A percentile compares a stretch with the other conserved stretches of the same genome.
Conservation (phyloP, 2,797 vertebrate genomes). For the Chrosomus eos region DNA sequence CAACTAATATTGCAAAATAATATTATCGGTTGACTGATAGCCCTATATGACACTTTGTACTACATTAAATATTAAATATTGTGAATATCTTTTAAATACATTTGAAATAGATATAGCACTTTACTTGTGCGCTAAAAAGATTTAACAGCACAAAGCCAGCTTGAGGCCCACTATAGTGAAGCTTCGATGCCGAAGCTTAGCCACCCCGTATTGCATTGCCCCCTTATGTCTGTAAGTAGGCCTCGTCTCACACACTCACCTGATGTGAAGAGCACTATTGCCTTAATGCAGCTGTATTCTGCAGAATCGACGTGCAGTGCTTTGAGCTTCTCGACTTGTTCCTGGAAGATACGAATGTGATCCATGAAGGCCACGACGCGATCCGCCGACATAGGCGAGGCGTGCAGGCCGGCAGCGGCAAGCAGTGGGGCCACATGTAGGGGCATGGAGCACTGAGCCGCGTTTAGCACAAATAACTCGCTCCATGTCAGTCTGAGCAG, state of each 20-base stretch:
- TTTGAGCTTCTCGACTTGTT: conserved; percentile 99
- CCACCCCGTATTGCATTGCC: conserved; percentile 45
- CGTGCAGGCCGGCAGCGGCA: conserved; percentile 96
- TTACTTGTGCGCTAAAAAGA: conserved; percentile 62
- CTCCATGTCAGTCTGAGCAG: conserved; percentile 98
- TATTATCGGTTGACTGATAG: neutral
- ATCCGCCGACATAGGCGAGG: conserved; percentile 97
- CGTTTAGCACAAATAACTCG: conserved; percentile 98
- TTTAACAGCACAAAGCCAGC: conserved; percentile 66
- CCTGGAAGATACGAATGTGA: conserved; percentile 99
- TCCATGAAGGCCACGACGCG: conserved; percentile 99
- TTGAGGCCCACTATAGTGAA: conserved; percentile 62
- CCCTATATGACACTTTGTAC: neutral
- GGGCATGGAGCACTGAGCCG: conserved; percentile 98
- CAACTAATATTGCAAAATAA: neutral
- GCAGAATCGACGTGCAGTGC: conserved; percentile 97
- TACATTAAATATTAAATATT: neutral
- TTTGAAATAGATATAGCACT: neutral
- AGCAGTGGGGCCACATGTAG: conserved; percentile 96
- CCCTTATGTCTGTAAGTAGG: conserved; percentile 58
- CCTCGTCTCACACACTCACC: conserved; percentile 81
- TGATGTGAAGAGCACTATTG: conserved; percentile 98
- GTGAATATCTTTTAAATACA: neutral
- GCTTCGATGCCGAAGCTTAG: conserved; percentile 54
- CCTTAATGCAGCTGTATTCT: conserved; percentile 99